Evolutionary conservation across 1,140 invertebrate species (phyloP), one percentile per base, ranked within the genome.

Genomic region (Acromyrmex echinatior): DNA sequence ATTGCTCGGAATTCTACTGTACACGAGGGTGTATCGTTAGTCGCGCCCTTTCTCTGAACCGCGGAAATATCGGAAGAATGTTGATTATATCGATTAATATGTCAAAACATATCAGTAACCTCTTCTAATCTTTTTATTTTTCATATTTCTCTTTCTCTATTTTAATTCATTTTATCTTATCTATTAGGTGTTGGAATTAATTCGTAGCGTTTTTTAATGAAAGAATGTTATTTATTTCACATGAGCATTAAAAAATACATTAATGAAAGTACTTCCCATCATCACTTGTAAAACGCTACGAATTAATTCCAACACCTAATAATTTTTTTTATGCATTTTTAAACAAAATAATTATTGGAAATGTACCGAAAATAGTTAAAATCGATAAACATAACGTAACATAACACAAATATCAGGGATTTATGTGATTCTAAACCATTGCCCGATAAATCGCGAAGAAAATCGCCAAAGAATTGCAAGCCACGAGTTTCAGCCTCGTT

Each of bases 1-100:
- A 74, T 74, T 63, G 35, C 56, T 84, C 56, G 70, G 39, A 51
- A 62, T 58, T 74, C 25, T 28, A 25, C 68, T 68, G 49, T 62
- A 18, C 18, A 45, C 35, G 39, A n/a, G 39, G 39, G 21, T 84
- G 56, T 76, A 76, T 82, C 70, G 53, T 18, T 25, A 31, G 35
- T 25, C 51, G 35, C 51, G 31, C 31, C 14, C 70, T 84, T 76
- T 84, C 56, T 62, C 56, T 18, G 18, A 63, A 76, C n/a, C 56
- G n/a, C 14, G 45, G 16, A 62, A 25, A 71, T 81, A 81, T 81
- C 66, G n/a, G 14, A 62, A 5, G 10, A 51, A 49, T 51, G 39
- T 14, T 18, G 14, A 28, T 51, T 76, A 73, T 60, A 31, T n/a
- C 56, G 9, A 62, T 74, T 84, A 21, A 31, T 31, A 63, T 51